Evolutionary conservation across 2,797 vertebrate genomes (phyloP), one percentile per base, ranked within the genome.

Genomic region (Sciurus carolinensis): DNA sequence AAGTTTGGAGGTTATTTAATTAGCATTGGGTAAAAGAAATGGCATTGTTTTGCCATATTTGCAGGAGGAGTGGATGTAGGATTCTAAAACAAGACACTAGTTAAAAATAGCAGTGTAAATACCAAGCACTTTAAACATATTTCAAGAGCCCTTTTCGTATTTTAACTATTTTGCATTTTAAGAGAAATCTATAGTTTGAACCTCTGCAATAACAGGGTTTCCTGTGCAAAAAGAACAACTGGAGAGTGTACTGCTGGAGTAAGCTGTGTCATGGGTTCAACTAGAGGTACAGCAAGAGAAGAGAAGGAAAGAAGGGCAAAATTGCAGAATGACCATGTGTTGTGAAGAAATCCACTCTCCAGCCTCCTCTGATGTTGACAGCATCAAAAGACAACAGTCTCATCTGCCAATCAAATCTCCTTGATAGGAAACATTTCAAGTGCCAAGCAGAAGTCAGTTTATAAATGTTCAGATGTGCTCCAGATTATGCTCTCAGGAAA

Each of bases 361-460:
- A 36, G 59, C 73, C 26, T 92, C 57, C 90, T 85, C 93, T 86
- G 18, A 57, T 71, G 80, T 82, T 90, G 92, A 95, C 92, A 50
- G 91, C 71, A 66, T 93, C 96, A 95, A 94, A 96, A 97, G 96
- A 97, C 95, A 71, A 96, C 96, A 92, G 93, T 79, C 92, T 79
- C 90, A 83, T 94, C 95, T 97, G 95, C 95, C 95, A 96, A 92
- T 97, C 96, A 97, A 87, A 83, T 93, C 84, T 91, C 87, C 64
- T 83, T 85, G 94, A 91, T 66, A 95, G 96, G 85, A 95, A 98
- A 72, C 82, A 92, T 77, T 79, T 85, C 89, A 93, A 85, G 91
- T 83, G 71, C 95, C 96, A 94, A 90, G 79, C 73, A 83, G 87
- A 91, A 92, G 36, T 64, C 81, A 82, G 77, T 67, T 54, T 82